Evolutionary conservation across 2,797 vertebrate genomes (phyloP), one percentile per base, ranked within the genome.

Genomic region (Calcarius lapponicus): DNA sequence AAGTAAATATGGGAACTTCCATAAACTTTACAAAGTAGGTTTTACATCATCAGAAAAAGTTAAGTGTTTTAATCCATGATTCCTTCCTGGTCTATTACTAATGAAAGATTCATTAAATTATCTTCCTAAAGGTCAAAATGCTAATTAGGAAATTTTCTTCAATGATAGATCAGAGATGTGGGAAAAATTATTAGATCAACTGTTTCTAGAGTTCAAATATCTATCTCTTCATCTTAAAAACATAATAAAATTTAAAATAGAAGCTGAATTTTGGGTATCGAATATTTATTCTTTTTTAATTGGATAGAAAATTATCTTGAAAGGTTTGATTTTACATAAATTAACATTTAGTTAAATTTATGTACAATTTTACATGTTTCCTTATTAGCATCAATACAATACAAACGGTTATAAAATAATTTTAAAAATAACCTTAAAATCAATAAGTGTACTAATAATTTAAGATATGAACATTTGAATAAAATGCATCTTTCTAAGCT

Each of bases 81-180:
- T 95, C 57, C 67, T 96, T 81, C 42, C 88, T 95, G 50, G 58
- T 93, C 79, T 95, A 90, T 61, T 95, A 86, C 86, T 96, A 95
- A 94, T 95, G 90, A 91, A 97, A 96, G 43, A 94, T 96, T 95
- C 66, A 92, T 69, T 95, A 93, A 96, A 97, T 96, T 97, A 96
- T 96, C 73, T 97, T 81, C 58, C 92, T 96, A 97, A 97, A 97
- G 96, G 95, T 97, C 96, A 98, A 96, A 97, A 96, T 86, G 67
- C 79, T 97, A 97, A 97, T 97, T 97, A 97, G 65, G 42, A 95
- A 62, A 89, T 96, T 95, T 62, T 96, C 75, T 95, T 97, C 87
- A 95, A 61, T 82, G 53, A 80, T 95, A 95, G 96, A 95, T 96
- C 83, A 93, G 72, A 96, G 53, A 87, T 73, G 65, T 91, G 86